Percentiles rank a stretch among this genome's conserved stretches.
Evolutionary conservation across 2,888 invertebrate species (phyloP).

Genomic region (Conomelus anceps): DNA sequence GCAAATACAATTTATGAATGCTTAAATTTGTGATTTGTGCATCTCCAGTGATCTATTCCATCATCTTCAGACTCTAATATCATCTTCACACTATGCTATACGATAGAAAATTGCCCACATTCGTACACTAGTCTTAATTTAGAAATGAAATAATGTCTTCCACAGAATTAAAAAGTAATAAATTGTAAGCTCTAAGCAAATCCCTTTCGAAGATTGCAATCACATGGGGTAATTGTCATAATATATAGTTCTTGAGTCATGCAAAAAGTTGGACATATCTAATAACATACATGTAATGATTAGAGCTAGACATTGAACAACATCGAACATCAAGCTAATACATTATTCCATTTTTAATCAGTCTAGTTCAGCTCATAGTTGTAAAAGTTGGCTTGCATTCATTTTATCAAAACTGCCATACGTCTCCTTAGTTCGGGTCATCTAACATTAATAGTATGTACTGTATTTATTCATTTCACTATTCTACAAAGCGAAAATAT

Average conservation of each 20-base stretch:
- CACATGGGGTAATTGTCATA: neutral
- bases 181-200: neutral
- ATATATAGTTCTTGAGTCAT: neutral
- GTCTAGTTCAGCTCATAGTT: neutral
- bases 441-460: neutral
- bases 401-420: neutral
- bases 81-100: no score
- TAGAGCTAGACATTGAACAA: neutral
- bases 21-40: no score
- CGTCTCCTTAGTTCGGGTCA: neutral
- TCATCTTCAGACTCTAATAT: no score
- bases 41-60: no score
- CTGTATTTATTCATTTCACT: neutral
- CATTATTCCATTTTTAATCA: neutral
- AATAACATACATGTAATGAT: neutral
- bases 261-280: neutral
- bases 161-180: neutral
- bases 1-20: no score
- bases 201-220: neutral
- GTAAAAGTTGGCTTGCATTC: no score
- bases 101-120: no score
- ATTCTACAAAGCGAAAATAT: neutral
- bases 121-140: no score
- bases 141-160: neutral
- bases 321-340: neutral